Conservation (phyloP, 2,888 invertebrate species). For the Amphipyra berbera region DNA sequence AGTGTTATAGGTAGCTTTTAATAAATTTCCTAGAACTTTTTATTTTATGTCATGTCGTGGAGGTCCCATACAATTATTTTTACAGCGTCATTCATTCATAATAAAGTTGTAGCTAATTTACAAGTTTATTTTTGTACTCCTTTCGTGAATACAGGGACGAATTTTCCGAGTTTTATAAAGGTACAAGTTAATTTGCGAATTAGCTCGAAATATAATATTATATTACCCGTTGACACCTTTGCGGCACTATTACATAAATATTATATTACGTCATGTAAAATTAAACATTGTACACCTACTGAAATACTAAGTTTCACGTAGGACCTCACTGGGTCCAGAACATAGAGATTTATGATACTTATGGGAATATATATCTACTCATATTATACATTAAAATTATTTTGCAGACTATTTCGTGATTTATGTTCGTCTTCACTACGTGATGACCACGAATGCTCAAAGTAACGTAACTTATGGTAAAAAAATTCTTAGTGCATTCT, state of each 20-base stretch:
- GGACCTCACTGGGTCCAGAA: not conserved
- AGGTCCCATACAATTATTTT: not conserved
- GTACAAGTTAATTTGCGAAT: constrained; percentile 5
- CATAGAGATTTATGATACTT: constrained; percentile 25
- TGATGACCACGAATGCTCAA: too few species aligned
- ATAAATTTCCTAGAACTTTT: constrained; percentile 2
- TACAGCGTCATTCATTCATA: constrained; percentile 4
- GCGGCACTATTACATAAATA: too few species aligned
- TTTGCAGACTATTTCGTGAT: too few species aligned
- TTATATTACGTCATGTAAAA: constrained; percentile 48
- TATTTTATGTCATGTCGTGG: not conserved
- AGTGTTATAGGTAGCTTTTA: too few species aligned
- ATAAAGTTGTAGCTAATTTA: constrained; percentile 1
- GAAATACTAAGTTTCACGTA: constrained; percentile 24
- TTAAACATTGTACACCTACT: constrained; percentile 36
- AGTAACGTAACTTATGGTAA: too few species aligned
- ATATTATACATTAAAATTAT: too few species aligned
- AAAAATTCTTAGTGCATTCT: not conserved
- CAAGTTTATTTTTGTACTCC: constrained; percentile 9
- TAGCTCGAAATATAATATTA: constrained; percentile 26
- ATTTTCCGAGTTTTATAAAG: constrained; percentile 16
- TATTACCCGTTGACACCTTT: constrained; percentile 27
- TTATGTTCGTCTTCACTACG: too few species aligned
- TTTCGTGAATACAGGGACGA: not conserved
- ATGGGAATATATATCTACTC: constrained; percentile 10